Evolutionary conservation across 2,797 vertebrate species (phyloP), one percentile per base, ranked within the genome.

Genomic region (Notoglanidium macrostoma): DNA sequence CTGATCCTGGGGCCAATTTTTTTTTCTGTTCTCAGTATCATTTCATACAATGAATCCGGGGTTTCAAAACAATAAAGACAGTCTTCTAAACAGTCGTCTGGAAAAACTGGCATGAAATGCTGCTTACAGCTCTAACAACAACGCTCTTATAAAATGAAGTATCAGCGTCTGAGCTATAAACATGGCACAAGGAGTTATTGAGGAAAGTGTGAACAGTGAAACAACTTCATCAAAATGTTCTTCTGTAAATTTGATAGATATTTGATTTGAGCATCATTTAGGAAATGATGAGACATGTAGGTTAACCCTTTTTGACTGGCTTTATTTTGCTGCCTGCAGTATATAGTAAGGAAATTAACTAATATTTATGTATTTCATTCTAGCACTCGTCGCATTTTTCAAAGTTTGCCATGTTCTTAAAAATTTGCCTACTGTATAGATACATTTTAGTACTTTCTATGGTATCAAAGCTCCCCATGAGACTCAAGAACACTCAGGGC

Each of bases 1-100:
- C 82, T 44, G 49, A 83, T 46, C 49, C 73, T 67, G 10, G 85
- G 44, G 79, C 29, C 12, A 11, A 12, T 67, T 73, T 88, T 65
- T 87, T 70, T 79, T 74, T 23, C 44, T 68, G n/a, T 32, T 51
- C 5, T 61, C 1, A 80, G 32, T 80, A 68, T 85, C 29, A 49
- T 23, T 32, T 80, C 32, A 74, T 74, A 68, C 77, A 82, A 65
- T 82, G 21, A 59, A 63, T 44, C 54, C 81, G 11, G 40, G 55
- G 12, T 82, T 85, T 82, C 32, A 44, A 81, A 72, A 85, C 55
- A 74, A 49, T 44, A 15, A 44, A 23, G 87, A 77, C 29, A 44
- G 49, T 76, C 32, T 29, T 15, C 6, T 74, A 82, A 85, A 88
- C 77, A 82, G 68, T 51, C 0, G 26, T 76, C 65, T 65, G 77